Evolutionary conservation across 2,888 invertebrate genomes (phyloP), one percentile per base, ranked within the genome.

Genomic region (Zaprionus lineosus): DNA sequence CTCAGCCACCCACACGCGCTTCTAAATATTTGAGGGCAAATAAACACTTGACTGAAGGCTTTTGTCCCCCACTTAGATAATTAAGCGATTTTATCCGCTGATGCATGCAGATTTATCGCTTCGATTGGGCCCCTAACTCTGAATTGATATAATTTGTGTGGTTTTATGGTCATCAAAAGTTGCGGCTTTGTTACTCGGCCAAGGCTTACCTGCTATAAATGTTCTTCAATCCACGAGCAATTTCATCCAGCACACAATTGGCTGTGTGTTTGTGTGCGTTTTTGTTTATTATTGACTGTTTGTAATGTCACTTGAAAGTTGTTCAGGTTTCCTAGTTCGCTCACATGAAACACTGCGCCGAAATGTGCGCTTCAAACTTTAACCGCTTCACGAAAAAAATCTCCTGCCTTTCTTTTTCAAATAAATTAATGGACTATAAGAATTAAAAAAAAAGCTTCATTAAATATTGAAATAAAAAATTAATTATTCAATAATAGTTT

Each of bases 351-450:
- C 41, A 37, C 46, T 43, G 66, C 66, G 72, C 66, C 46, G 6
- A 58, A 71, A 71, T 66, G 66, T 48, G 67, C 67, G 60, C 67
- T 72, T 28, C 24, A 16, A 43, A 41, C 16, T 15, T 34, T 1
- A 11, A 19, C 4, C 40, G 15, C 34, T 24, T 7, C 14, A 15
- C 16, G n/a, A n/a, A n/a, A n/a, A n/a, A n/a, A n/a, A n/a, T n/a
- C n/a, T n/a, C n/a, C n/a, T n/a, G n/a, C n/a, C n/a, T n/a, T n/a
- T n/a, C n/a, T n/a, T n/a, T n/a, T n/a, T n/a, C n/a, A n/a, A n/a
- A n/a, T n/a, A n/a, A n/a, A n/a, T n/a, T n/a, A n/a, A n/a, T n/a
- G n/a, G n/a, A n/a, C n/a, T n/a, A n/a, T n/a, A n/a, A n/a, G n/a
- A n/a, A n/a, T n/a, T n/a, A n/a, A n/a, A n/a, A n/a, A n/a, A n/a